Evolutionary conservation across 1,140 invertebrate species (phyloP).

Genomic region (Eumaeus atala): DNA sequence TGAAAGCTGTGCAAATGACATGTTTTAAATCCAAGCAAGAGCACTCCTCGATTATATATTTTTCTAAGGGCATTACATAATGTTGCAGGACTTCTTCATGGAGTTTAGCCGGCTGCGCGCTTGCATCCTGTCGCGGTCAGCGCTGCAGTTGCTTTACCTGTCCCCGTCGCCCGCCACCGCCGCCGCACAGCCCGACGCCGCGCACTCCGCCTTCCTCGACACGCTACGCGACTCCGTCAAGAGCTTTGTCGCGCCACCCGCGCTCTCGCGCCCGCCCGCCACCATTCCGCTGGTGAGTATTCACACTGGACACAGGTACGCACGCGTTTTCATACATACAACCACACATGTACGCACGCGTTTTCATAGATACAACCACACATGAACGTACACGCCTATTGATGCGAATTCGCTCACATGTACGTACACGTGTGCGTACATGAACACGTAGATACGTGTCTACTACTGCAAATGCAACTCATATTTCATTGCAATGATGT

Average conservation of each 20-base stretch:
- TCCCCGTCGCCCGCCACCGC: conserved; percentile 59
- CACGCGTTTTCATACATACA: too few species aligned
- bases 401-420: too few species aligned
- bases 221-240: conserved; percentile 89
- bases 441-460: background rate
- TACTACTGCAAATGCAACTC: background rate
- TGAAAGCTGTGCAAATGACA: too few species aligned
- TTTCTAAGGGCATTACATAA: too few species aligned
- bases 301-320: background rate
- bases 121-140: conserved; percentile 94
- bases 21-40: too few species aligned
- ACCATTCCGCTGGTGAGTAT: conserved; percentile 33
- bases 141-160: conserved; percentile 89
- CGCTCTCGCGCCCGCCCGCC: conserved; percentile 81
- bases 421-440: too few species aligned
- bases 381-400: too few species aligned
- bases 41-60: too few species aligned
- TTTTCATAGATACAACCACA: too few species aligned
- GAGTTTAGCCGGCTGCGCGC: conserved; percentile 92
- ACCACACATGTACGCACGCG: too few species aligned
- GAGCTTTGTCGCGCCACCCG: conserved; percentile 91
- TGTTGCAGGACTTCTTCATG: conserved; percentile 90
- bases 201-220: conserved; percentile 80
- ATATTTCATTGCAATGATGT: background rate
- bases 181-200: conserved; percentile 46